phyloP scores from a whole-genome alignment of 2,888 invertebrate genomes.

The Lasioglossum lativentre region DNA sequence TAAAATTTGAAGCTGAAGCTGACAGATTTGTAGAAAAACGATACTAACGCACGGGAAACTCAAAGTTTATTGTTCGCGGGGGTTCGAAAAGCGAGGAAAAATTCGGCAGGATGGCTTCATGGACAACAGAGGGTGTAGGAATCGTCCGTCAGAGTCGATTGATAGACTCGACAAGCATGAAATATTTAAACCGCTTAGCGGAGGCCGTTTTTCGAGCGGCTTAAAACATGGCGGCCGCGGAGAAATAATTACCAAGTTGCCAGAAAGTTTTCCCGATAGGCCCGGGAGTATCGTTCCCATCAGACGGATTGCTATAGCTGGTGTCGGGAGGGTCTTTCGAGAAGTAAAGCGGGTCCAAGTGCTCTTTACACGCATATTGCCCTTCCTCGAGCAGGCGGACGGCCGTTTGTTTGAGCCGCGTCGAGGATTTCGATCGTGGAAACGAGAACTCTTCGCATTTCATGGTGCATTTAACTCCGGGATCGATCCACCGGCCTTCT shows the following conservation, averaged over 20 bases:
- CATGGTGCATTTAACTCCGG: constrained; percentile 74
- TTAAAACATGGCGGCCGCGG: constrained; percentile 42
- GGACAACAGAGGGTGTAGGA: constrained; percentile 20
- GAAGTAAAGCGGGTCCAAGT: constrained; percentile 59
- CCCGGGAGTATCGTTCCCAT: constrained; percentile 54
- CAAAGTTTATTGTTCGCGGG: neutral
- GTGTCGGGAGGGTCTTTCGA: constrained; percentile 49
- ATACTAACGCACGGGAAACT: neutral
- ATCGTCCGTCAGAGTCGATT: constrained; percentile 54
- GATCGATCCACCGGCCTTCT: constrained; percentile 63
- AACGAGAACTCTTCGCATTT: constrained; percentile 68
- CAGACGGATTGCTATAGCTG: constrained; percentile 54
- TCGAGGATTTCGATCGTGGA: constrained; percentile 37
- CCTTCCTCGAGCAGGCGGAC: constrained; percentile 29
- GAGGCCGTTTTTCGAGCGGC: constrained; percentile 48
- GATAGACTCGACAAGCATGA: constrained; percentile 57
- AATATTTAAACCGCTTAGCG: constrained; percentile 64
- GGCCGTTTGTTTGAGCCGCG: constrained; percentile 39
- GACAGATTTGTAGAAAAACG: neutral
- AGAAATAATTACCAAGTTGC: constrained; percentile 63
- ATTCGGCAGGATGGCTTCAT: neutral
- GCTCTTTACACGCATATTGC: constrained; percentile 63
- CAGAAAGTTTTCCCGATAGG: constrained; percentile 56
- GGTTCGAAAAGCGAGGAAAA: neutral
- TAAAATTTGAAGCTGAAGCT: neutral